Evolutionary conservation across 2,113 vertebrate genomes (phyloP), one percentile per base, ranked within the genome.

Genomic region (Cariama cristata): DNA sequence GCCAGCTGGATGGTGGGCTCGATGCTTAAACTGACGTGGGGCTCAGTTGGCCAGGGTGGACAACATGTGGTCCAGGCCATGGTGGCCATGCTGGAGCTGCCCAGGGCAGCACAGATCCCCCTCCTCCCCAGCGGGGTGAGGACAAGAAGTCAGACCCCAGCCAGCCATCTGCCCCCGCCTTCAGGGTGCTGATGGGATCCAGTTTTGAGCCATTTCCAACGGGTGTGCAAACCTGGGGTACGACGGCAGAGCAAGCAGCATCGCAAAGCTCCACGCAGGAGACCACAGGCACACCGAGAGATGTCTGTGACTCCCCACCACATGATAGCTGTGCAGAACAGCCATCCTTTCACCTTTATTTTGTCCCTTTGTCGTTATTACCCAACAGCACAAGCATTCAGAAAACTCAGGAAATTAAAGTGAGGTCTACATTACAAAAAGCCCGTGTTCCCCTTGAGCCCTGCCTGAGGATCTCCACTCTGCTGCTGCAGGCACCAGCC

Each of bases 1-100:
- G n/a, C 14, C 73, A 56, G 83, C 56, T 40, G 60, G 53, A 7
- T 33, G 53, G 6, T 9, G 11, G 64, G 71, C 15, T 64, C 6
- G 0, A 0, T 30, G 62, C 21, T 73, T 16, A 21, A 21, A 24
- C 12, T 26, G 52, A 42, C 9, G 12, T 0, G 0, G 35, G 30
- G 30, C 4, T 66, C 24, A 59, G 55, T 1, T 56, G 63, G 63
- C 40, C 80, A 33, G 35, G 32, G 50, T 59, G 45, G 63, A 7
- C 66, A 76, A 38, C 12, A 0, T 2, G 26, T 38, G 33, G 17
- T 14, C 73, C 4, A 3, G 84, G 49, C 38, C 35, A 19, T 5
- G 33, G 45, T 50, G 69, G 56, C 44, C 56, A 8, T 4, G 28
- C 50, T 67, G 45, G 38, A 74, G 38, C 83, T 86, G 42, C 59